Conservation (phyloP, 2,888 invertebrate species). For the Lumbricus terrestris region DNA sequence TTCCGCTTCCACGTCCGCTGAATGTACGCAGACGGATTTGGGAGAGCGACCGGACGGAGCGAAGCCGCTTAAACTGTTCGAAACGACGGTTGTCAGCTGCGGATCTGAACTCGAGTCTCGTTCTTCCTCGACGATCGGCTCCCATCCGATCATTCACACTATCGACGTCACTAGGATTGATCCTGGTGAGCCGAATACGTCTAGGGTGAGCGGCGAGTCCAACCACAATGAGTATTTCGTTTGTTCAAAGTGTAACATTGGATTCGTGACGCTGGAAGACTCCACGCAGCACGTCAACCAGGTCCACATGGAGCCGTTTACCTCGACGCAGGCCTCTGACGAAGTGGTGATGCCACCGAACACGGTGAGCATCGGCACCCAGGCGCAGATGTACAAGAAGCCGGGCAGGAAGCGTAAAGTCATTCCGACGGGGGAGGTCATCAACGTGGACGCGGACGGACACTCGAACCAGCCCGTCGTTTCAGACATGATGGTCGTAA, state of each 20-base stretch:
- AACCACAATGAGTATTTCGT: background rate
- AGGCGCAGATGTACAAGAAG: slow-evolving; percentile 41
- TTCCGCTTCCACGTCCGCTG: background rate
- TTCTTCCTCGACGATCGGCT: background rate
- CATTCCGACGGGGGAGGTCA: slow-evolving; percentile 32
- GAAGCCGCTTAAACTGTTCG: background rate
- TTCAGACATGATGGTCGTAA: background rate
- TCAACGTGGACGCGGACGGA: slow-evolving; percentile 34
- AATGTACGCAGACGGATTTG: background rate
- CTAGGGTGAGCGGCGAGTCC: background rate
- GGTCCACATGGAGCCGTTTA: background rate
- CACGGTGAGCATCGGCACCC: slow-evolving; percentile 49
- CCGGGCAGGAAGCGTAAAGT: slow-evolving; percentile 43
- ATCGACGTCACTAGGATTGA: background rate
- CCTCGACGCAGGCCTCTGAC: background rate
- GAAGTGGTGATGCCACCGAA: slow-evolving; percentile 10
- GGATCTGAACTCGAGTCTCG: background rate
- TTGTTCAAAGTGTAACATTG: background rate
- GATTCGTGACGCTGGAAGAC: background rate
- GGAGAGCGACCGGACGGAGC: background rate
- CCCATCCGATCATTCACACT: background rate
- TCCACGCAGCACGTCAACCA: background rate
- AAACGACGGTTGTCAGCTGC: background rate
- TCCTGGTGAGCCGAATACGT: background rate
- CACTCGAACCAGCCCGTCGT: background rate